Evolutionary conservation across 2,797 vertebrate species (phyloP), one percentile per base, ranked within the genome.

Genomic region (Anolis apletophallus): DNA sequence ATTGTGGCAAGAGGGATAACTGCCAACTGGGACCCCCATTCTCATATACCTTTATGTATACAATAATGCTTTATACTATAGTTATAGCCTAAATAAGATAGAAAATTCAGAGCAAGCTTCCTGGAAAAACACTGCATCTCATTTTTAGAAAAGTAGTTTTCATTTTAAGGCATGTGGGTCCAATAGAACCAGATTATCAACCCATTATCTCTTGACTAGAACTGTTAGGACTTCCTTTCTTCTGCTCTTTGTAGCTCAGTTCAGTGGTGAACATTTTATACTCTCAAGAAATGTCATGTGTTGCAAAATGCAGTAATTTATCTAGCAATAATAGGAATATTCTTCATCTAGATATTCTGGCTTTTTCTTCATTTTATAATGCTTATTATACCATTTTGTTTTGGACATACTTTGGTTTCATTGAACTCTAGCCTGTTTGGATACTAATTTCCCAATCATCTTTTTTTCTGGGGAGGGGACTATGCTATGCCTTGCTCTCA

Each of bases 351-450:
- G 61, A 61, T 69, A 17, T 34, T 32, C 40, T 55, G 69, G 12
- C 59, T 69, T 36, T 3, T 0, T 54, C 13, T 79, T 19, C 74
- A 88, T 57, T 61, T 52, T 85, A 80, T 84, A 77, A 77, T 54
- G 61, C 46, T 17, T 57, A 10, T 9, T 29, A 17, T 83, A n/a
- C 14, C 34, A 36, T n/a, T 46, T 68, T 46, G 11, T 68, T 69
- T 32, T 69, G 14, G 67, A 69, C 55, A 80, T 36, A 29, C 59
- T 1, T 54, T 0, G 67, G 8, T 1, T 10, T 13, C n/a, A 79
- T 88, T 50, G 72, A 0, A 0, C 59, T 67, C 0, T 0, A 59
- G 1, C 59, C 34, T 29, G 54, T 72, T 1, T 0, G 5, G 85
- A 74, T 85, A 64, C 32, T 64, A 0, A 69, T 57, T 32, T 34